Evolutionary conservation across 2,113 vertebrate species (phyloP), one percentile per base, ranked within the genome.

Genomic region (Zeus faber): DNA sequence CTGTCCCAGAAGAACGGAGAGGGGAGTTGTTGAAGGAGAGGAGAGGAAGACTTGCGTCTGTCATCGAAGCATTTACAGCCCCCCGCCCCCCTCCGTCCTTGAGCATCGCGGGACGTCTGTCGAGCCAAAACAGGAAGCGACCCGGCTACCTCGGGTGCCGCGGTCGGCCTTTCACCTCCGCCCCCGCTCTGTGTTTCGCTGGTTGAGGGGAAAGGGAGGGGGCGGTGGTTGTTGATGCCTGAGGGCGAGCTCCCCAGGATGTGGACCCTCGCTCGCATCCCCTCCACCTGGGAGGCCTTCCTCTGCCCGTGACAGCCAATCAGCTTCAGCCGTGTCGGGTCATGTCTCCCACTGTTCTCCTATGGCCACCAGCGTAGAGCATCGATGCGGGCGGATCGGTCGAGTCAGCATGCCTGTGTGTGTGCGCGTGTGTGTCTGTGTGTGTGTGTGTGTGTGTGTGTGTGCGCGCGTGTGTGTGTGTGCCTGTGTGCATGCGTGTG

Each of bases 211-310:
- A 35, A 35, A 35, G 7, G 31, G 7, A 11, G 2, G 63, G 45
- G 27, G 48, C 25, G 31, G 49, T 10, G 39, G 76, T 39, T 60
- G 66, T 66, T 68, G 64, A 51, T 35, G 63, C 25, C 49, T 50
- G 45, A n/a, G 29, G 22, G 7, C 16, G 18, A 44, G 8, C 7
- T 17, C 61, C 35, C 40, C 47, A 57, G 70, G 73, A 77, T 79
- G 75, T 44, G 24, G 33, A 18, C 64, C 1, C 65, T 71, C 50
- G 8, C 72, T 63, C n/a, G 8, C 72, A 65, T 84, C 84, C 82
- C 81, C 65, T 65, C 70, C 84, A 75, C 80, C 80, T 78, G 70
- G 51, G 14, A n/a, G 4, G 45, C 45, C 68, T 74, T 82, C 76
- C 80, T 78, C 62, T 39, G 6, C 44, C 16, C n/a, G n/a, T 49